Percentiles rank a stretch among this genome's conserved stretches.
phyloP scores from a whole-genome alignment of 2,888 invertebrate genomes.

The Sericinus montela region DNA sequence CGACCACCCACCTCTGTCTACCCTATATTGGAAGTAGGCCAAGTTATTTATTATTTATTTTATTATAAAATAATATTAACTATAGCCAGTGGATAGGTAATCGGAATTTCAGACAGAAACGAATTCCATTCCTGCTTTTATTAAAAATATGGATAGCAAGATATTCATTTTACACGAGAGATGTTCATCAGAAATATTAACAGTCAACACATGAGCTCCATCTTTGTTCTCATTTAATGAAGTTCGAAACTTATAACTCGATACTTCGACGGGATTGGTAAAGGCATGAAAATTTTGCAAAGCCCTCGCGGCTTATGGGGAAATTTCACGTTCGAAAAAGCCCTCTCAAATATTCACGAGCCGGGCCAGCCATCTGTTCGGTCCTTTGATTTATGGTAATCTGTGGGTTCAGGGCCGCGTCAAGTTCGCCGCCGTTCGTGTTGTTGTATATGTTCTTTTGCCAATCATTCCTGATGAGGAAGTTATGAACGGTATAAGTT shows the following conservation, averaged over 20 bases:
- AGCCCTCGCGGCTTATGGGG: slow-evolving; percentile 13
- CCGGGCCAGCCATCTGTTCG: slow-evolving; percentile 20
- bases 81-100: too few species aligned
- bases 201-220: background rate
- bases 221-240: slow-evolving; percentile 1
- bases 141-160: too few species aligned
- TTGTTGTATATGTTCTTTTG: background rate
- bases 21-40: too few species aligned
- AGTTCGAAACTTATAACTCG: slow-evolving; percentile 13
- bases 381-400: slow-evolving; percentile 23
- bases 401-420: slow-evolving; percentile 18
- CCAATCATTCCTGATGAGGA: too few species aligned
- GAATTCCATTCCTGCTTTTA: too few species aligned
- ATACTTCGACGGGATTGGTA: slow-evolving; percentile 8
- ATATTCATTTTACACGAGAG: too few species aligned
- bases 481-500: too few species aligned
- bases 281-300: slow-evolving; percentile 14
- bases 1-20: too few species aligned
- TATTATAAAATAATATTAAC: too few species aligned
- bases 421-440: slow-evolving; percentile 12
- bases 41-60: too few species aligned
- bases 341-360: slow-evolving; percentile 23
- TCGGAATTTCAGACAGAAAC: too few species aligned
- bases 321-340: slow-evolving; percentile 14
- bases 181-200: too few species aligned